Evolutionary conservation across 2,113 vertebrate genomes (phyloP).

Genomic region (Apeltes quadracus): DNA sequence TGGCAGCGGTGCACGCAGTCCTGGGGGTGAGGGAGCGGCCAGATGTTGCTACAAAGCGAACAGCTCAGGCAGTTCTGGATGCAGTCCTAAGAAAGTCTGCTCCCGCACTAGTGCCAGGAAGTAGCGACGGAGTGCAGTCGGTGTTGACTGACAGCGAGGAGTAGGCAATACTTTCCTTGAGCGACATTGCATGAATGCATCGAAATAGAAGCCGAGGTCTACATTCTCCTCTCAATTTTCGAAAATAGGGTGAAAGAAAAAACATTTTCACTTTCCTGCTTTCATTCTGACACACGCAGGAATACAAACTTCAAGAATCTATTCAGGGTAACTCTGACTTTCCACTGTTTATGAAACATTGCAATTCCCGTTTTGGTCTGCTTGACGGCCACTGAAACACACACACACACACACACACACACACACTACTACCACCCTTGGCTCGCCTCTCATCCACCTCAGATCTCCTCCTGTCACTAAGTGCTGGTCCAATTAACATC

Average conservation of each 20-base stretch:
- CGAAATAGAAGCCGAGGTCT: background rate
- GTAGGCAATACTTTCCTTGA: background rate
- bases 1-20: constrained; percentile 22
- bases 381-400: constrained; percentile 22
- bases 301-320: background rate
- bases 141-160: background rate
- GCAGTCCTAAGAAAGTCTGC: constrained; percentile 25
- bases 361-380: constrained; percentile 24
- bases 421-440: background rate
- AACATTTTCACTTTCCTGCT: background rate
- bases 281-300: too few species aligned
- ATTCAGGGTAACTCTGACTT: background rate
- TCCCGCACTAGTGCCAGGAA: background rate
- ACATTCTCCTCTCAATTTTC: background rate
- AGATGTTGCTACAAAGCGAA: constrained; percentile 53
- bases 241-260: background rate
- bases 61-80: constrained; percentile 40
- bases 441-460: constrained; percentile 47
- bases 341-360: constrained; percentile 23
- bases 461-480: constrained; percentile 39
- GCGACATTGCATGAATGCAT: background rate
- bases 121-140: background rate
- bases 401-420: background rate
- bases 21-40: constrained; percentile 17
- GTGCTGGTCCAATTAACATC: constrained; percentile 59